Evolutionary conservation across 2,888 invertebrate genomes (phyloP), one percentile per base, ranked within the genome.

Genomic region (Autographa gamma): DNA sequence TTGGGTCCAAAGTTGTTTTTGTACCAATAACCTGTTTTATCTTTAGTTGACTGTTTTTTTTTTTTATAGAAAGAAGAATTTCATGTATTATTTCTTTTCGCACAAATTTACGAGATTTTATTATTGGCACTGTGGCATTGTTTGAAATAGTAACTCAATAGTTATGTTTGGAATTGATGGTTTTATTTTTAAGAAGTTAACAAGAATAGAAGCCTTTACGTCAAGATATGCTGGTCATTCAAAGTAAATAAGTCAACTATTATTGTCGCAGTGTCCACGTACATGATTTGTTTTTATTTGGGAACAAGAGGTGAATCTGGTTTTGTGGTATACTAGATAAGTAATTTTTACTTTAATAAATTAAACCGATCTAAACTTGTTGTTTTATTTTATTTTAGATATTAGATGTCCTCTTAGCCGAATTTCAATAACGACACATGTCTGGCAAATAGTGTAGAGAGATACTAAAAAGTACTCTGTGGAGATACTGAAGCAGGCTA

Each of bases 341-440:
- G 82, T 82, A 74, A 81, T 82, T 82, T 82, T 82, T 82, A 82
- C 81, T 82, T 82, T 82, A 82, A 82, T 82, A 82, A 82, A 82
- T 81, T 73, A 81, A 82, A 81, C 68, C 43, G 63, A 77, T 66
- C 32, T 73, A 72, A 18, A 66, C 63, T 13, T 3, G 3, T 54
- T 18, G 54, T 68, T 76, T 64, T 11, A 2, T 38, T 38, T 11
- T 38, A 11, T 11, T 38, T 11, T 38, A 38, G 38, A 2, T n/a
- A 16, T 0, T 48, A 38, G 38, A 2, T n/a, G 6, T 0, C n/a
- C 8, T 8, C 38, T 11, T 38, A 1, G 11, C 11, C 38, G 38
- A 11, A 11, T 11, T 38, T 38, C 11, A 11, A 8, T 38, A 1
- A 8, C 38, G 38, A 11, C 11, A 38, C 8, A 34, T 34, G 0